A percentile compares a stretch with the other conserved stretches of the same genome.
These are phyloP conservation scores for Quadriops clusia DNA, from an alignment of 2,888 invertebrate species.

Conservation along the genomic window DNA sequence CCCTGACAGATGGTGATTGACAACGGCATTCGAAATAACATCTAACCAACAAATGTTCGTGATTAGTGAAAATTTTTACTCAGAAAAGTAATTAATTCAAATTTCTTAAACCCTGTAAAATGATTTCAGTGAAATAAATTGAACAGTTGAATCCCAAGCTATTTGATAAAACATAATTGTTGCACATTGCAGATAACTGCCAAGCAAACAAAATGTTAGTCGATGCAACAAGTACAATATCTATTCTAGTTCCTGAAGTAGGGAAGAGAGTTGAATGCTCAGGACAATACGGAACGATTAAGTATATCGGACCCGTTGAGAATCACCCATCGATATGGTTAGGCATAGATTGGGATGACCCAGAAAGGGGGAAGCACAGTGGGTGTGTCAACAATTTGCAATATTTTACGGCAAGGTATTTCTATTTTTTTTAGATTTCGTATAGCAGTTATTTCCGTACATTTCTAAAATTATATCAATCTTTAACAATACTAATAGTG, in stretches of 20 bases:
- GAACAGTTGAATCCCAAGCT: not conserved
- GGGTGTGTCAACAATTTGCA: constrained; percentile 68
- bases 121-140: too few species aligned
- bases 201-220: too few species aligned
- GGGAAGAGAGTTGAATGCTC: constrained; percentile 32
- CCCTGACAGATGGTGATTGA: too few species aligned
- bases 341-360: constrained; percentile 96
- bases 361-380: constrained; percentile 81
- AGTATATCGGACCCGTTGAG: constrained; percentile 62
- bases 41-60: too few species aligned
- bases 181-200: not conserved
- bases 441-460: not conserved
- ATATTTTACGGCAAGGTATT: constrained; percentile 66
- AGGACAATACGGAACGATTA: constrained; percentile 47
- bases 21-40: too few species aligned
- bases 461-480: too few species aligned
- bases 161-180: not conserved
- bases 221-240: constrained; percentile 8
- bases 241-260: too few species aligned
- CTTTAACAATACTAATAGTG: too few species aligned
- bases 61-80: too few species aligned
- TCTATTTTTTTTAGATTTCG: not conserved
- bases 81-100: too few species aligned
- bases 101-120: too few species aligned
- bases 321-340: constrained; percentile 70